phyloP scores from a whole-genome alignment of 2,888 invertebrate genomes.

The Aphodius granarius region DNA sequence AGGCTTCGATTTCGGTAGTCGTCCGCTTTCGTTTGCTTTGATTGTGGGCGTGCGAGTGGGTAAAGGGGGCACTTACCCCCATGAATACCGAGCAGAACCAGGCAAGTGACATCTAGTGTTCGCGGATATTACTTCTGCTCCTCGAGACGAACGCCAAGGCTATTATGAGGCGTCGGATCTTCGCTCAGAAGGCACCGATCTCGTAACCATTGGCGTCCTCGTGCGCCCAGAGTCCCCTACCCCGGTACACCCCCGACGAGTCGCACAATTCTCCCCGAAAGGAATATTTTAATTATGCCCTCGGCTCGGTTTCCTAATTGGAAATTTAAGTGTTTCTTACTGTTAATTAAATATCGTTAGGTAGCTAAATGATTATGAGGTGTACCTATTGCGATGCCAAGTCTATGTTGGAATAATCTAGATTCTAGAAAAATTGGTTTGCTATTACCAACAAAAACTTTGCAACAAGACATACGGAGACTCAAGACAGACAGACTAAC shows the following conservation, averaged over 20 bases:
- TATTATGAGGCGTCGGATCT: slow-evolving; percentile 1
- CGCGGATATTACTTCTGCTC: slow-evolving; percentile 41
- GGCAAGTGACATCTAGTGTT: slow-evolving; percentile 48
- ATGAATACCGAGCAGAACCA: slow-evolving; percentile 39
- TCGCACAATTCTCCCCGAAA: not conserved
- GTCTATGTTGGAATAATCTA: not conserved
- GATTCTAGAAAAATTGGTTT: too few relatives aligned
- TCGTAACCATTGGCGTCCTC: not conserved
- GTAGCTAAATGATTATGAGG: not conserved
- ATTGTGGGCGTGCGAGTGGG: slow-evolving; percentile 12
- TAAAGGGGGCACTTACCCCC: slow-evolving; percentile 23
- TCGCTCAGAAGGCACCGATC: not conserved
- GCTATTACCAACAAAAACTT: too few relatives aligned
- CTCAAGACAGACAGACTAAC: too few relatives aligned
- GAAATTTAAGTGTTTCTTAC: slow-evolving; percentile 14
- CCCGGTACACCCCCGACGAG: not conserved
- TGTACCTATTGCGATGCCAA: not conserved
- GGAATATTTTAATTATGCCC: slow-evolving; percentile 14
- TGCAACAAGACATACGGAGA: too few relatives aligned
- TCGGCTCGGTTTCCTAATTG: slow-evolving; percentile 9
- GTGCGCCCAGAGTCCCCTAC: not conserved
- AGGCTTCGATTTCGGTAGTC: slow-evolving; percentile 17
- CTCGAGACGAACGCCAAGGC: slow-evolving; percentile 30
- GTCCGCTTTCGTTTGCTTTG: slow-evolving; percentile 19
- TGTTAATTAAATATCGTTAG: slow-evolving; percentile 7